Percentiles rank a stretch among this genome's conserved stretches.
phyloP scores from a whole-genome alignment of 2,888 invertebrate genomes.

The Allygus modestus region DNA sequence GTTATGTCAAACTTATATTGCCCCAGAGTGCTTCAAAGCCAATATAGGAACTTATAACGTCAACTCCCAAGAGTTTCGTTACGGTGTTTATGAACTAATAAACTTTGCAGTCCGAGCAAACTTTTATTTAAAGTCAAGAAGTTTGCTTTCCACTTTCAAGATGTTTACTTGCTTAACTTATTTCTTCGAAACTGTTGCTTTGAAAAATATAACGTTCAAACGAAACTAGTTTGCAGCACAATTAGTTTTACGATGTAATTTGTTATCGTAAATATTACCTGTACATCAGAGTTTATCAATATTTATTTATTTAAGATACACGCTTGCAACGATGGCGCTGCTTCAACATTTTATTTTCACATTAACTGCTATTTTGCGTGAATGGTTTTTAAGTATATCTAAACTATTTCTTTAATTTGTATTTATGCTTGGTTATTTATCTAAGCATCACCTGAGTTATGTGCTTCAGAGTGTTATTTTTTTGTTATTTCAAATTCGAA shows the following conservation, averaged over 20 bases:
- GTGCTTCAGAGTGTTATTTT: too few species aligned
- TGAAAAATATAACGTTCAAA: background rate
- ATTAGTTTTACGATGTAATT: background rate
- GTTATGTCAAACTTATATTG: too few species aligned
- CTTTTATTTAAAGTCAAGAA: conserved; percentile 4
- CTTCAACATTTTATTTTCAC: too few species aligned
- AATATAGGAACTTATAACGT: background rate
- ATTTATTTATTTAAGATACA: too few species aligned
- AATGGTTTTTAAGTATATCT: too few species aligned
- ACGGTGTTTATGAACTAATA: background rate
- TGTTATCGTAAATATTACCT: background rate
- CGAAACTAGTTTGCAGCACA: background rate
- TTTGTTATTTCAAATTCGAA: too few species aligned
- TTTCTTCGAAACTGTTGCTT: background rate
- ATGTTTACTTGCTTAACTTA: background rate
- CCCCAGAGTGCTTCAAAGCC: background rate
- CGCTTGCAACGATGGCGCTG: too few species aligned
- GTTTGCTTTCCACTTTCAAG: conserved; percentile 5
- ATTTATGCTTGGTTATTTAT: too few species aligned
- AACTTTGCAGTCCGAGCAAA: conserved; percentile 27
- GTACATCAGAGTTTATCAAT: too few species aligned
- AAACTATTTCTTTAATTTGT: too few species aligned
- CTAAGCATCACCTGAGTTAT: too few species aligned
- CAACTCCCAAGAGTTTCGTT: conserved; percentile 2
- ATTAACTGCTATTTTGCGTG: too few species aligned